phyloP scores from a whole-genome alignment of 1,140 invertebrate species.

The Pachyrhynchus sulphureomaculatus region DNA sequence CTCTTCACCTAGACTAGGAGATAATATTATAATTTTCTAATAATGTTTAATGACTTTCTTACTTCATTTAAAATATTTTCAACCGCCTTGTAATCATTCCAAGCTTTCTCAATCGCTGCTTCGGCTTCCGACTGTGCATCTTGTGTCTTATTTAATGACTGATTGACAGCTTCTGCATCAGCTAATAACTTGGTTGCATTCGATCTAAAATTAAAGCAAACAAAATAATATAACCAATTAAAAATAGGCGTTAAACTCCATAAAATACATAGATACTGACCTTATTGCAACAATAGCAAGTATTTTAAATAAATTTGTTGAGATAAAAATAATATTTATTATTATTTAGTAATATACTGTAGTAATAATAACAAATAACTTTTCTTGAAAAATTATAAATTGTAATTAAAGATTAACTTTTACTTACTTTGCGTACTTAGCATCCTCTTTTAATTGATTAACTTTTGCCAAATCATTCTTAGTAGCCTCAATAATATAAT shows the following conservation, averaged over 20 bases:
- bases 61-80: constrained; percentile 65
- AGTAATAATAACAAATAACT: too few species aligned
- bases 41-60: too few species aligned
- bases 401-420: too few species aligned
- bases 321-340: too few species aligned
- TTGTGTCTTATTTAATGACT: constrained; percentile 66
- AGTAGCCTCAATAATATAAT: constrained; percentile 85
- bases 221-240: background rate
- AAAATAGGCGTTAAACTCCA: too few species aligned
- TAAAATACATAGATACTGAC: too few species aligned
- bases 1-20: too few species aligned
- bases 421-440: constrained; percentile 73
- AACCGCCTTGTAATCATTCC: constrained; percentile 73
- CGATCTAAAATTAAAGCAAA: constrained; percentile 34
- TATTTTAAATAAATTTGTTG: too few species aligned
- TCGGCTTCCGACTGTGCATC: constrained; percentile 76
- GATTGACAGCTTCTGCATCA: constrained; percentile 59
- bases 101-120: constrained; percentile 76
- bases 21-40: too few species aligned
- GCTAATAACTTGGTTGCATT: constrained; percentile 59
- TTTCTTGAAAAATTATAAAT: too few species aligned
- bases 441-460: constrained; percentile 71
- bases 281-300: too few species aligned
- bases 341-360: too few species aligned
- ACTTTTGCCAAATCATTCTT: constrained; percentile 74